A percentile compares a stretch with the other conserved stretches of the same genome.
Conservation (phyloP, 2,888 invertebrate genomes). For the Celastrina argiolus region DNA sequence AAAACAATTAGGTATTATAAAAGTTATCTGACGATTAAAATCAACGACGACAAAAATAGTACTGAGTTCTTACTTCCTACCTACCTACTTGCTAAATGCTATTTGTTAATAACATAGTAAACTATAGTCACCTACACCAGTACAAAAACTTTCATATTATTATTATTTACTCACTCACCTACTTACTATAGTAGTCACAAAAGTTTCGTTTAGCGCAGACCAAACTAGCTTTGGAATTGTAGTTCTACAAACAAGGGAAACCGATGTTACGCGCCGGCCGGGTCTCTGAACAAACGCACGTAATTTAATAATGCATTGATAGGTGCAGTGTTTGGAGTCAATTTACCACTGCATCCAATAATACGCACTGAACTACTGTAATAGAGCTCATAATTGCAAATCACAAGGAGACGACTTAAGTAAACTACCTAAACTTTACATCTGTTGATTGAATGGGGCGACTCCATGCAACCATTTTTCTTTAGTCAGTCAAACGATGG, state of each 20-base stretch:
- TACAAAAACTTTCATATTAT: too few species aligned
- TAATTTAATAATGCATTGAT: constrained; percentile 21
- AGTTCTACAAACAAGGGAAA: constrained; percentile 6
- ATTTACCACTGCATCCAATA: not conserved
- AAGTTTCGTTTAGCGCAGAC: not conserved
- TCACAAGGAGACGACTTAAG: constrained; percentile 23
- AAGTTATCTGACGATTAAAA: too few species aligned
- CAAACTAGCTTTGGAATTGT: constrained; percentile 12
- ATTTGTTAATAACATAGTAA: too few species aligned
- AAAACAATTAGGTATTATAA: too few species aligned
- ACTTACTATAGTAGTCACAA: not conserved
- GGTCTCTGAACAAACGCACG: constrained; percentile 18
- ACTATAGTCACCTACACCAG: too few species aligned
- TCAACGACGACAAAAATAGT: too few species aligned
- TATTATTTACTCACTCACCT: too few species aligned
- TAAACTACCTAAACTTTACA: constrained; percentile 34
- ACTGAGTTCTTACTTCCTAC: too few species aligned
- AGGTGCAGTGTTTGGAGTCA: constrained; percentile 20
- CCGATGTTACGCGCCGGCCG: too few species aligned
- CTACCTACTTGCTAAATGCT: too few species aligned
- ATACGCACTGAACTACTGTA: not conserved
- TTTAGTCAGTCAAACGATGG: constrained; percentile 66
- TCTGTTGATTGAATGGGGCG: constrained; percentile 45
- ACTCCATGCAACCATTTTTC: constrained; percentile 40
- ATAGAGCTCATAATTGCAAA: constrained; percentile 23